Conservation (phyloP, 2,888 invertebrate species). For the Agrilus cyanescens region DNA sequence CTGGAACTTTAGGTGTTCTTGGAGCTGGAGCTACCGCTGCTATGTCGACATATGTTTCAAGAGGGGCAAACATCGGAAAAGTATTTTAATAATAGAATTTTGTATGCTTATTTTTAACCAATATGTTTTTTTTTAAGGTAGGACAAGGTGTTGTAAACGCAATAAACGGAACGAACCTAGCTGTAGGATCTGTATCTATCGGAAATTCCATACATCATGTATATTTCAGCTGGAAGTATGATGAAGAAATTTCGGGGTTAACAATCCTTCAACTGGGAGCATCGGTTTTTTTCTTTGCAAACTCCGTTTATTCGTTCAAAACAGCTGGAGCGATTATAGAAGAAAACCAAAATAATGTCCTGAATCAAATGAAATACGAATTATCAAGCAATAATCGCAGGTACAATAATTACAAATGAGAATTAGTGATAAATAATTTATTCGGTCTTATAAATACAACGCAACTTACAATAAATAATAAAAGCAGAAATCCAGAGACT, state of each 20-base stretch:
- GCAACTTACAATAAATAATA: no score
- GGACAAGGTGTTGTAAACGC: conserved; percentile 11
- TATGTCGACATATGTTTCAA: conserved; percentile 13
- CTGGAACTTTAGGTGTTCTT: conserved; percentile 39
- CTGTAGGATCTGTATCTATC: conserved; percentile 13
- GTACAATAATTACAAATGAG: conserved; percentile 11
- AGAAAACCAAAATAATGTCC: conserved; percentile 41
- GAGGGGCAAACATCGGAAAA: conserved; percentile 30
- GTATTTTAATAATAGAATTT: no score
- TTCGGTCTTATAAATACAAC: no score
- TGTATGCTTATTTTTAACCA: not conserved
- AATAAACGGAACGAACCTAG: conserved; percentile 14
- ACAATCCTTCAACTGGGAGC: conserved; percentile 19
- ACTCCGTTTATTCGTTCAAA: conserved; percentile 19
- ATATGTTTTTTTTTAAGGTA: conserved; percentile 8
- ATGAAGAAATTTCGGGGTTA: conserved; percentile 14
- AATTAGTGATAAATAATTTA: no score
- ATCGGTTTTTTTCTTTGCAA: conserved; percentile 22
- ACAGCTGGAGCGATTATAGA: conserved; percentile 25
- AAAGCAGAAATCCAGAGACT: no score
- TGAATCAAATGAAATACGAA: conserved; percentile 40
- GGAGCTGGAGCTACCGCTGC: conserved; percentile 14
- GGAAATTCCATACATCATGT: conserved; percentile 16
- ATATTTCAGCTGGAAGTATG: conserved; percentile 10
- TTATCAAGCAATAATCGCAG: conserved; percentile 43